Evolutionary conservation across 2,888 invertebrate genomes (phyloP).

Genomic region (Thymelicus lineola): DNA sequence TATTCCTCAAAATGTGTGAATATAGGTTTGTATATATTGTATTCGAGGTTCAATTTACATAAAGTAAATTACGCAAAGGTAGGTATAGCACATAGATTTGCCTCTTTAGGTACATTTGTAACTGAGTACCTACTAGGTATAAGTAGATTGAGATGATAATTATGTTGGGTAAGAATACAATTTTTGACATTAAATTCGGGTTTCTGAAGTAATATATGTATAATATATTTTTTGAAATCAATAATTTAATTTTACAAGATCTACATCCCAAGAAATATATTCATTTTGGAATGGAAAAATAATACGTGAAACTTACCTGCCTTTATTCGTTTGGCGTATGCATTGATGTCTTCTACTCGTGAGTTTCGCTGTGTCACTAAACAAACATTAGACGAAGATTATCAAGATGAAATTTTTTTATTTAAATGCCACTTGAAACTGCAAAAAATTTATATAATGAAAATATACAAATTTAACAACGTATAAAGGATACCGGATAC

Average conservation of each 20-base stretch:
- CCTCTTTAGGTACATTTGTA: too few species aligned
- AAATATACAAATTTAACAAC: too few species aligned
- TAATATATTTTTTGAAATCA: too few species aligned
- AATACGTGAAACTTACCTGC: background rate
- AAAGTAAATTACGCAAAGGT: background rate
- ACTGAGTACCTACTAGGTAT: too few species aligned
- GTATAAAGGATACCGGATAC: too few species aligned
- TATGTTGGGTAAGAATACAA: too few species aligned
- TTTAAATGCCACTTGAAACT: background rate
- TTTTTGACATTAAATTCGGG: too few species aligned
- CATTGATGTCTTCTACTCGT: conserved; percentile 9
- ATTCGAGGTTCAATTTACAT: background rate
- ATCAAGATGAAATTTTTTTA: conserved; percentile 22
- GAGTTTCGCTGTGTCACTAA: conserved; percentile 67
- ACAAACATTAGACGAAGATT: conserved; percentile 63
- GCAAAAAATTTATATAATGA: background rate
- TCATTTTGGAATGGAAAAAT: background rate
- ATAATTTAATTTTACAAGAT: too few species aligned
- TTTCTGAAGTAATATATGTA: too few species aligned
- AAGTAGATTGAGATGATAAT: too few species aligned
- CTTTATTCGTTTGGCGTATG: conserved; percentile 3
- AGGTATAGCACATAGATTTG: too few species aligned
- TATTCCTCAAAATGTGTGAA: background rate
- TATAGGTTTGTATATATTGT: background rate
- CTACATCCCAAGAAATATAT: too few species aligned